Conservation (phyloP, 2,797 vertebrate species). For the Acipenser transmontanus region DNA sequence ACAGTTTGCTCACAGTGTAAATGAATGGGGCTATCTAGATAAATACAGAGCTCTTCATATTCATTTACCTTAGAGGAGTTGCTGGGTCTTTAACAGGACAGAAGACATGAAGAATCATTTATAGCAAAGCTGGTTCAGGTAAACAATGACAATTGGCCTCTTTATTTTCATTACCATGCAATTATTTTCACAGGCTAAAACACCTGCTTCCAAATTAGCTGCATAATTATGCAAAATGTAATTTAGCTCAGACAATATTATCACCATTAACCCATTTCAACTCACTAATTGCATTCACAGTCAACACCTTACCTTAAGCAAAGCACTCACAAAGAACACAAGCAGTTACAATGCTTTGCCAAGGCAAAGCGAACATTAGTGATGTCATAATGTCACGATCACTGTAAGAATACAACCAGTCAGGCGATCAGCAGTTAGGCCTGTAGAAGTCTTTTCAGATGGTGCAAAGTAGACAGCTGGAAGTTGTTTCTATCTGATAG, state of each 20-base stretch:
- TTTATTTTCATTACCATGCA: constrained; percentile 50
- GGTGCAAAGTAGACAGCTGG: too few relatives aligned
- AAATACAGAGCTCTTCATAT: constrained; percentile 8
- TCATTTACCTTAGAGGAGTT: constrained; percentile 17
- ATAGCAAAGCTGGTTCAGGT: constrained; percentile 16
- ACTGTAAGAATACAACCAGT: too few relatives aligned
- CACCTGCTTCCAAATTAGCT: constrained; percentile 59
- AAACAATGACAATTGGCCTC: constrained; percentile 19
- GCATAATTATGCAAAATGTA: constrained; percentile 38
- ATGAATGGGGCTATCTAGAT: background rate
- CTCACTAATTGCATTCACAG: constrained; percentile 16
- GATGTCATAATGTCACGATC: background rate
- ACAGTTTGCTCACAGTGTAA: constrained; percentile 6
- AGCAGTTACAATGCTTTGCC: background rate
- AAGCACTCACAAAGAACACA: too few relatives aligned
- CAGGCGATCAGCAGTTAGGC: too few relatives aligned
- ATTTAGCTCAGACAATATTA: constrained; percentile 36
- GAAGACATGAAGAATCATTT: constrained; percentile 11
- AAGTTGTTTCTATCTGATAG: too few relatives aligned
- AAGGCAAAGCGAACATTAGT: background rate
- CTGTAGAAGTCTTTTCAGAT: too few relatives aligned
- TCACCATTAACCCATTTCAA: constrained; percentile 18
- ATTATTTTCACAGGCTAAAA: constrained; percentile 39
- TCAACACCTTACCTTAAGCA: constrained; percentile 11
- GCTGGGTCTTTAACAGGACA: constrained; percentile 25